These are phyloP conservation scores for Colinus virginianus DNA, from an alignment of 2,113 vertebrate genomes.

Conservation along the genomic window DNA sequence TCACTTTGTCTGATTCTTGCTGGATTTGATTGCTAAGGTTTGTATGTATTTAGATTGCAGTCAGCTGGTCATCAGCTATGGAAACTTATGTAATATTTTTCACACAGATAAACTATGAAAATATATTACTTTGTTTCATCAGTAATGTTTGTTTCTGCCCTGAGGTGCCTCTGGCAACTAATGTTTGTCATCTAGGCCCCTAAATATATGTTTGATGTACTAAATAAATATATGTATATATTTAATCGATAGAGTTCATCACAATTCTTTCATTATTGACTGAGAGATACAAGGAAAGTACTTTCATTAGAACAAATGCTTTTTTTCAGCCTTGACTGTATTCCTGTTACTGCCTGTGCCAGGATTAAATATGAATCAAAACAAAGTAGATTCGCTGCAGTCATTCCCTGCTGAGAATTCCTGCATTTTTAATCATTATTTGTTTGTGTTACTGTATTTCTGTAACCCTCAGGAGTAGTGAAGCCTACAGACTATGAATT, in stretches of 20 bases:
- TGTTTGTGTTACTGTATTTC: neutral
- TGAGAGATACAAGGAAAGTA: neutral
- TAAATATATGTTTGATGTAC: neutral
- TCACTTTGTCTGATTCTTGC: neutral
- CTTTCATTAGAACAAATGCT: neutral
- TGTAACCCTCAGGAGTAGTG: neutral
- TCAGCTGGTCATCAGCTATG: neutral
- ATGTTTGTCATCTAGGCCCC: neutral
- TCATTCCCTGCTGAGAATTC: neutral
- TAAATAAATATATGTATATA: neutral
- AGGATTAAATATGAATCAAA: constrained; percentile 45
- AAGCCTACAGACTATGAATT: neutral
- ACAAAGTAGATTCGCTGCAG: neutral
- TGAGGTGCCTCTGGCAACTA: neutral
- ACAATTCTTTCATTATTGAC: neutral
- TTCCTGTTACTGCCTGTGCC: neutral
- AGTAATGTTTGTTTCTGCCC: neutral
- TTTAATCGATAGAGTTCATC: neutral
- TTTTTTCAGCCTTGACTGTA: neutral
- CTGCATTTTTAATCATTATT: constrained; percentile 1
- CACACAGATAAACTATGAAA: neutral
- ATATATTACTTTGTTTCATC: neutral
- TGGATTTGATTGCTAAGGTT: neutral
- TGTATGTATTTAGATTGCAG: neutral
- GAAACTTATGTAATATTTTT: neutral